Conservation (phyloP, 35 echinoderm and acorn worm genomes). For the Eucidaris tribuloides region DNA sequence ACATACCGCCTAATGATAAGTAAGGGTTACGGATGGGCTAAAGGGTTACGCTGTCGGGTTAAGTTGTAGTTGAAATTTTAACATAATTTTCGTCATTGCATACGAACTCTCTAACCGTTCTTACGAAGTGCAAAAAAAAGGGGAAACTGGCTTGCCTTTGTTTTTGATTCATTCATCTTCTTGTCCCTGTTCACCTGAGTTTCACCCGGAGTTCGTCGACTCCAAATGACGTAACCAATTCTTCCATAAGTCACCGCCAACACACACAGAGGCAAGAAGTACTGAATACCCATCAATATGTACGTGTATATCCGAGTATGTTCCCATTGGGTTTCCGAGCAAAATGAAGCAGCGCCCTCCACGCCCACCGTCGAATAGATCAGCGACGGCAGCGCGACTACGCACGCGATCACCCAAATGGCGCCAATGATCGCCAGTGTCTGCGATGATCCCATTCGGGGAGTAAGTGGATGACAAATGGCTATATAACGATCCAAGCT, state of each 20-base stretch:
- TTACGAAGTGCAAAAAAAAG: too few species aligned
- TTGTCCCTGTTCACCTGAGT: slow-evolving; percentile 70
- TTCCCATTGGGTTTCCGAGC: slow-evolving; percentile 61
- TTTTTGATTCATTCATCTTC: slow-evolving; percentile 83
- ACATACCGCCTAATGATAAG: too few species aligned
- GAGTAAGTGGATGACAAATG: slow-evolving; percentile 83
- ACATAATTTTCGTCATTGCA: too few species aligned
- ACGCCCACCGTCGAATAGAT: background rate
- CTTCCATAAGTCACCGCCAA: slow-evolving; percentile 65
- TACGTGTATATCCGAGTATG: slow-evolving; percentile 58
- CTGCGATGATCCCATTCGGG: slow-evolving; percentile 63
- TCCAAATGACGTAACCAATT: slow-evolving; percentile 87
- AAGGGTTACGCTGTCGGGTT: too few species aligned
- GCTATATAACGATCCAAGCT: slow-evolving; percentile 87
- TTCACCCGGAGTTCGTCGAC: slow-evolving; percentile 85
- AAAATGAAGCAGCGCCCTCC: slow-evolving; percentile 31
- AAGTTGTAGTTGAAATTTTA: too few species aligned
- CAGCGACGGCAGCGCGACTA: slow-evolving; percentile 61
- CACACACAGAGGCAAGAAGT: slow-evolving; percentile 69
- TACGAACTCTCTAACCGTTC: too few species aligned
- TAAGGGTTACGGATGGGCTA: too few species aligned
- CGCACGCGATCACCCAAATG: slow-evolving; percentile 67
- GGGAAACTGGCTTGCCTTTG: slow-evolving; percentile 88
- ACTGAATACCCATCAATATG: slow-evolving; percentile 64
- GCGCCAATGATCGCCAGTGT: slow-evolving; percentile 62